Evolutionary conservation across 2,888 invertebrate genomes (phyloP).

Genomic region (Cryptocheilus praepositus): DNA sequence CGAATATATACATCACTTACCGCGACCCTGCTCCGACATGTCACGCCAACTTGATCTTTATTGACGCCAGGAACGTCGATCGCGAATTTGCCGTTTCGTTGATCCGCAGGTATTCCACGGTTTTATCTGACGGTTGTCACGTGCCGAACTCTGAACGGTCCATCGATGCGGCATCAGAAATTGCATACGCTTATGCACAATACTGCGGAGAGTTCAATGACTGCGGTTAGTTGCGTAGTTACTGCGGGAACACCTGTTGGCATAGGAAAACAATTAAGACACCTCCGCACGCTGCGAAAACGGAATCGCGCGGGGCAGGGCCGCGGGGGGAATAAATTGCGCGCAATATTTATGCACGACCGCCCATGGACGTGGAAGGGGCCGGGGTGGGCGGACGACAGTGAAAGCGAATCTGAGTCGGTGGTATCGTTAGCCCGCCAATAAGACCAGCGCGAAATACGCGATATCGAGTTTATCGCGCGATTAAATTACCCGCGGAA

Average conservation of each 20-base stretch:
- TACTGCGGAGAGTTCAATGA: too few relatives aligned
- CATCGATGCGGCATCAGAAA: too few relatives aligned
- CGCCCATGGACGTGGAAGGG: conserved; percentile 37
- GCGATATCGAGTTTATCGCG: conserved; percentile 39
- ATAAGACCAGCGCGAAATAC: conserved; percentile 33
- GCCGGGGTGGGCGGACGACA: conserved; percentile 39
- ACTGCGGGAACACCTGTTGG: too few relatives aligned
- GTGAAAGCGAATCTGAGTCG: conserved; percentile 52
- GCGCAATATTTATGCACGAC: conserved; percentile 41
- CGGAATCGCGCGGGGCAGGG: too few relatives aligned
- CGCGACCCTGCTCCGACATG: conserved; percentile 2
- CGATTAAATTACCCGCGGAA: conserved; percentile 24
- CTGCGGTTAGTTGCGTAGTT: too few relatives aligned
- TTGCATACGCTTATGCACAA: too few relatives aligned
- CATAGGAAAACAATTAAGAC: not conserved
- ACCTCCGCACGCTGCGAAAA: not conserved
- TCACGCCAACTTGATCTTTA: too few relatives aligned
- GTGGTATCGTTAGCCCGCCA: conserved; percentile 46
- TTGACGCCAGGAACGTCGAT: too few relatives aligned
- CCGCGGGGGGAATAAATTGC: conserved; percentile 13
- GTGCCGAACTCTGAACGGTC: too few relatives aligned
- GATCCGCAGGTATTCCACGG: too few relatives aligned
- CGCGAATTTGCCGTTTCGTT: too few relatives aligned
- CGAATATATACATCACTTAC: conserved; percentile 12
- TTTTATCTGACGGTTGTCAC: too few relatives aligned